Percentiles rank a stretch among this genome's conserved stretches.
Evolutionary conservation across 2,888 invertebrate genomes (phyloP).

Genomic region (Watsonalla cultraria): DNA sequence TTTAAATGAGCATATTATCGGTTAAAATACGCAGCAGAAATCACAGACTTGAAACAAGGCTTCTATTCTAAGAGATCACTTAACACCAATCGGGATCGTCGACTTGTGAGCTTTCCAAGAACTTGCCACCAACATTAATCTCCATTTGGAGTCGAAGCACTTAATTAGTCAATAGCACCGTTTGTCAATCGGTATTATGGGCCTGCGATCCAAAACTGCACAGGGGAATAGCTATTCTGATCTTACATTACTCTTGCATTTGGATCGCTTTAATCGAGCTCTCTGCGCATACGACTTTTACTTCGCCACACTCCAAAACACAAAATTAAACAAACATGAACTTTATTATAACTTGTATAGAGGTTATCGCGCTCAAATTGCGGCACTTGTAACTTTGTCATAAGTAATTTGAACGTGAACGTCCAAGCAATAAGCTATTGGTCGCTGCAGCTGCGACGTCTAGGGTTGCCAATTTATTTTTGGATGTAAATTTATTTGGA

Average conservation of each 20-base stretch:
- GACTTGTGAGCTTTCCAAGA: background rate
- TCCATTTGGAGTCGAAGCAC: background rate
- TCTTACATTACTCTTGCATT: constrained; percentile 38
- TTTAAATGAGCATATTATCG: too few relatives aligned
- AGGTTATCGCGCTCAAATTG: constrained; percentile 10
- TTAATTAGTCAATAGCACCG: background rate
- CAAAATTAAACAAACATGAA: constrained; percentile 3
- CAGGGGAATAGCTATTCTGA: constrained; percentile 29
- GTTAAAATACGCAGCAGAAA: background rate
- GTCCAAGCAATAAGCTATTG: constrained; percentile 69
- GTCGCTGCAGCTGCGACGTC: constrained; percentile 61
- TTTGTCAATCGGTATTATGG: constrained; percentile 30
- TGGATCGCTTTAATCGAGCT: constrained; percentile 46
- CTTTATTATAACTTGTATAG: constrained; percentile 4
- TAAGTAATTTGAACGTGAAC: constrained; percentile 52
- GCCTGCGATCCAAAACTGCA: constrained; percentile 21
- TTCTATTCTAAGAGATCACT: background rate
- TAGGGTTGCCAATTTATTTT: constrained; percentile 72
- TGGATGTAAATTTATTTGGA: constrained; percentile 63
- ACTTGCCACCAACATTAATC: background rate
- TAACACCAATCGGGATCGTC: background rate
- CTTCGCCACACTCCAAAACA: constrained; percentile 14
- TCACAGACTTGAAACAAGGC: background rate
- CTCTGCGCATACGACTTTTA: constrained; percentile 25
- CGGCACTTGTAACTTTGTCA: constrained; percentile 31